phyloP scores from a whole-genome alignment of 2,113 vertebrate species.

The Nasalis larvatus region DNA sequence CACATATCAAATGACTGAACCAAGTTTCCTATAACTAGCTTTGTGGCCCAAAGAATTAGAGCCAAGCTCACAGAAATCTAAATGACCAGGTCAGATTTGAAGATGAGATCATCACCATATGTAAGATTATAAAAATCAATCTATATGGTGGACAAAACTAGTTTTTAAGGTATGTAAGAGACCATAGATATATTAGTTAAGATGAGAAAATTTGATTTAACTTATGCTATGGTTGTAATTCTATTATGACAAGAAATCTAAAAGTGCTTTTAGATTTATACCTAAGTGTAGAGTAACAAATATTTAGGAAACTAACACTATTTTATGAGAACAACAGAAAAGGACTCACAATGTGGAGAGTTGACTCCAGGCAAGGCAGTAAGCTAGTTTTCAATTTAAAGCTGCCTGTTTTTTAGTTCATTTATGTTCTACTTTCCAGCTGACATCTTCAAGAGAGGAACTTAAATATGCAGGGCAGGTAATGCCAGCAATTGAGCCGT shows the following conservation, averaged over 20 bases:
- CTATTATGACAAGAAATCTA: slow-evolving; percentile 31
- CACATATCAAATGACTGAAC: slow-evolving; percentile 60
- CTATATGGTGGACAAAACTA: slow-evolving; percentile 17
- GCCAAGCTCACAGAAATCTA: slow-evolving; percentile 54
- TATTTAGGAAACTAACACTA: slow-evolving; percentile 52
- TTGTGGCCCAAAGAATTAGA: slow-evolving; percentile 56
- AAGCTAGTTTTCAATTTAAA: slow-evolving; percentile 41
- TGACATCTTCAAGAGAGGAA: slow-evolving; percentile 55
- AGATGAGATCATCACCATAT: slow-evolving; percentile 43
- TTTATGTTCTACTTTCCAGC: slow-evolving; percentile 41
- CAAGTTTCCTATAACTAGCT: slow-evolving; percentile 63
- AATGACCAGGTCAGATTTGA: slow-evolving; percentile 60
- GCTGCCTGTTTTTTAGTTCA: neutral
- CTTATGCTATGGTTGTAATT: neutral
- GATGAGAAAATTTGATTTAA: slow-evolving; percentile 38
- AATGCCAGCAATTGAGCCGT: slow-evolving; percentile 27
- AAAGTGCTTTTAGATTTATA: slow-evolving; percentile 45
- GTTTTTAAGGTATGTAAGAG: slow-evolving; percentile 40
- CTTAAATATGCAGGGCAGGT: slow-evolving; percentile 43
- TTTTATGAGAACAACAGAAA: neutral
- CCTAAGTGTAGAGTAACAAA: slow-evolving; percentile 17
- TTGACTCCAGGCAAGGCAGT: neutral
- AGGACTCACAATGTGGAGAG: neutral
- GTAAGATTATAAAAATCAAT: slow-evolving; percentile 54
- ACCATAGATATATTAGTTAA: slow-evolving; percentile 26